phyloP scores from a whole-genome alignment of 2,888 invertebrate genomes.

The Celastrina argiolus region DNA sequence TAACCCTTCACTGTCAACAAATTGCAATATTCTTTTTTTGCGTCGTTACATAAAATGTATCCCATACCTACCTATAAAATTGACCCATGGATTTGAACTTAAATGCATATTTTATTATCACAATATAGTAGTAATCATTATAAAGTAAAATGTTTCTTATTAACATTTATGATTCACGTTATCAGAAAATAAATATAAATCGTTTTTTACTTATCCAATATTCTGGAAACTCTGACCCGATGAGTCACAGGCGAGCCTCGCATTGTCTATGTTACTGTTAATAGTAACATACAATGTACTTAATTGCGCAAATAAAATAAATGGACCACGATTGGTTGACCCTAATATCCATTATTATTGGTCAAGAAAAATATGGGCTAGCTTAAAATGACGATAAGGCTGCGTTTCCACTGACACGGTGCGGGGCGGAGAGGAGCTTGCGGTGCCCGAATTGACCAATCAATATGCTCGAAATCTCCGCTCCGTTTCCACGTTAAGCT shows the following conservation, averaged over 20 bases:
- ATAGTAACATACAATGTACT: neutral
- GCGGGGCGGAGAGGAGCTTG: too few species aligned
- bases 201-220: neutral
- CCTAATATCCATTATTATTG: neutral
- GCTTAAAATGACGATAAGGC: too few species aligned
- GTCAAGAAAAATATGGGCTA: neutral
- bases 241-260: constrained; percentile 11
- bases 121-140: neutral
- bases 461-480: too few species aligned
- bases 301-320: constrained; percentile 10
- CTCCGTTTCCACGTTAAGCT: too few species aligned
- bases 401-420: too few species aligned
- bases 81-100: neutral
- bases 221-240: constrained; percentile 10
- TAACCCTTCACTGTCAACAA: neutral
- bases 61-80: neutral
- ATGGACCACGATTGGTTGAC: neutral
- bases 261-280: constrained; percentile 8
- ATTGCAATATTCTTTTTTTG: neutral
- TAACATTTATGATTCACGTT: constrained; percentile 17
- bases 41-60: neutral
- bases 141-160: constrained; percentile 17
- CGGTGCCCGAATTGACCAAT: too few species aligned
- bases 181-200: neutral
- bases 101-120: neutral